Conservation (phyloP, 2,888 invertebrate genomes). For the Salpingus planirostris region DNA sequence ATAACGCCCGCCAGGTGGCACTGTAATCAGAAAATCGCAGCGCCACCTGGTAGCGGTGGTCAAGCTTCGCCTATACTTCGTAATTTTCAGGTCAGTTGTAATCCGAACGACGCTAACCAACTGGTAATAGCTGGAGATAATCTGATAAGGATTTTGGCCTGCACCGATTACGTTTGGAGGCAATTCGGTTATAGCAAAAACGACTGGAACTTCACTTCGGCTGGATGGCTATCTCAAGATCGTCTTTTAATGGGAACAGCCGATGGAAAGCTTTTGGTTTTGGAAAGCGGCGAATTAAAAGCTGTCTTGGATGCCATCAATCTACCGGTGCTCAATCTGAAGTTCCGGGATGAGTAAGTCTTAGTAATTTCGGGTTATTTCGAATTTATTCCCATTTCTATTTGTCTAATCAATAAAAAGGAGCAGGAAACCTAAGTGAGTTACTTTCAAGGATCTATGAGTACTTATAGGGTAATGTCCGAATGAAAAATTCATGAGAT, state of each 20-base stretch:
- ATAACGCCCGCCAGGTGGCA: no score
- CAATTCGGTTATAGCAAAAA: conserved; percentile 79
- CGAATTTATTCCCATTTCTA: no score
- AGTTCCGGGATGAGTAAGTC: conserved; percentile 51
- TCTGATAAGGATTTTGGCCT: conserved; percentile 66
- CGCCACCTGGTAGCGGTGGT: no score
- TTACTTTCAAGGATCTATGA: no score
- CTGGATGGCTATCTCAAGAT: conserved; percentile 77
- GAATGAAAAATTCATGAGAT: not conserved
- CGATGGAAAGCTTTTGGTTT: conserved; percentile 64
- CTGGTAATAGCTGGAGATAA: conserved; percentile 57
- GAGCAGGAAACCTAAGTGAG: no score
- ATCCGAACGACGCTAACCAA: conserved; percentile 55
- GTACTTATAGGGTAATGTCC: no score
- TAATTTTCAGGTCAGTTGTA: conserved; percentile 19
- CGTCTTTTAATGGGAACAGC: conserved; percentile 74
- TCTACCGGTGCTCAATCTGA: conserved; percentile 51
- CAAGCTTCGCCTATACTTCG: no score
- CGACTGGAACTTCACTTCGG: conserved; percentile 65
- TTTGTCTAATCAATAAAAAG: no score
- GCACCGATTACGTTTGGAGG: conserved; percentile 69
- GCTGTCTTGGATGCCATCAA: conserved; percentile 55
- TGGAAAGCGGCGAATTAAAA: conserved; percentile 80
- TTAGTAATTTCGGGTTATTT: no score
- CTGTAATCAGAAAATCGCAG: no score